Conservation (phyloP, 2,888 invertebrate genomes). For the Epiblema foenella region DNA sequence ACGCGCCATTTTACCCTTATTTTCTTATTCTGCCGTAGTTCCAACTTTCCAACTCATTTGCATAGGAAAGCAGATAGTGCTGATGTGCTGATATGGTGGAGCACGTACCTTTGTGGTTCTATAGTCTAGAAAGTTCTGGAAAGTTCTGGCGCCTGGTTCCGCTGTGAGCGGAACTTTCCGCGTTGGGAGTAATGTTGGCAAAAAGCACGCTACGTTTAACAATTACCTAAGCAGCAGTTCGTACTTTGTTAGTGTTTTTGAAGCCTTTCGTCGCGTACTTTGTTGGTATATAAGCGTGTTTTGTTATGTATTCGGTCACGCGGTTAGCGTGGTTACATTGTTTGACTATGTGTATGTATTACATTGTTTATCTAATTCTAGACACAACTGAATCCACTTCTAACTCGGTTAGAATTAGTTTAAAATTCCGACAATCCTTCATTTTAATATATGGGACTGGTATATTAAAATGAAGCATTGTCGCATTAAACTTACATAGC, state of each 20-base stretch:
- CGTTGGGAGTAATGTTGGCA: constrained; percentile 80
- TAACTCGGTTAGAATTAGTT: too few species aligned
- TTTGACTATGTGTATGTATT: background rate
- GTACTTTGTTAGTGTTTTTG: constrained; percentile 46
- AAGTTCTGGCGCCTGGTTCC: constrained; percentile 66
- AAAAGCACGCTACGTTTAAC: constrained; percentile 83
- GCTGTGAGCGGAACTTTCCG: constrained; percentile 75
- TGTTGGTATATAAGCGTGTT: constrained; percentile 16
- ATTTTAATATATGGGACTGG: too few species aligned
- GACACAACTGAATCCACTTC: too few species aligned
- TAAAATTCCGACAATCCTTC: too few species aligned
- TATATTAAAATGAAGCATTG: too few species aligned
- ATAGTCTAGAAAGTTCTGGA: constrained; percentile 67
- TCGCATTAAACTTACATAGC: too few species aligned
- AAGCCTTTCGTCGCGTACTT: constrained; percentile 29
- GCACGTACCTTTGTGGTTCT: constrained; percentile 78
- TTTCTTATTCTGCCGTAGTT: constrained; percentile 79
- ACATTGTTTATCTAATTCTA: too few species aligned
- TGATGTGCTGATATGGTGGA: constrained; percentile 75
- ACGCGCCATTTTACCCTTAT: constrained; percentile 63
- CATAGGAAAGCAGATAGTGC: constrained; percentile 83
- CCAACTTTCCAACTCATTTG: constrained; percentile 81
- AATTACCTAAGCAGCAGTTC: constrained; percentile 81
- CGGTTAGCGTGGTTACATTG: background rate
- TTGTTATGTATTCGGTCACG: constrained; percentile 10